Evolutionary conservation across 2,113 vertebrate species (phyloP).

Genomic region (Pachyramphus minor): DNA sequence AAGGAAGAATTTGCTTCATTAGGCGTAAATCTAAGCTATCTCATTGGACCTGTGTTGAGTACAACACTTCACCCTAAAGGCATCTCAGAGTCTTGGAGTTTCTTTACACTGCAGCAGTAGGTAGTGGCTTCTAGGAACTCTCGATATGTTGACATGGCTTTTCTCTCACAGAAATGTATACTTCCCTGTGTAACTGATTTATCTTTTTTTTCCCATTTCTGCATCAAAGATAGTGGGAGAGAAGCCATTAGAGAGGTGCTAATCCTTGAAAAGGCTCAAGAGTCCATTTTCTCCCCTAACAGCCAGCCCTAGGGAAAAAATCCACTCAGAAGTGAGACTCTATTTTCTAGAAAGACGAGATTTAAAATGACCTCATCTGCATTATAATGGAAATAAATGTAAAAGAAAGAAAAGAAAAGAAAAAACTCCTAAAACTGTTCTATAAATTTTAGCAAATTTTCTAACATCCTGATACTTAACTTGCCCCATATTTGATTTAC

Average conservation of each 20-base stretch:
- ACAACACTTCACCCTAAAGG: background rate
- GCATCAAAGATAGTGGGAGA: background rate
- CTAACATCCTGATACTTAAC: background rate
- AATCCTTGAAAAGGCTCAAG: background rate
- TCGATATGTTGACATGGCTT: background rate
- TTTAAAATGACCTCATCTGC: background rate
- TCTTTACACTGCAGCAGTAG: background rate
- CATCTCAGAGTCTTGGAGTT: background rate
- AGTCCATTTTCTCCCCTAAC: background rate
- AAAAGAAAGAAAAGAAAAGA: background rate
- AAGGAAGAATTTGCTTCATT: background rate
- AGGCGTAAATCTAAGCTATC: background rate
- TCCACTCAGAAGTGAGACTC: background rate
- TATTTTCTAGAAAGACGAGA: background rate
- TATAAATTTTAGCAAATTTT: background rate
- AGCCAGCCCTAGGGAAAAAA: background rate
- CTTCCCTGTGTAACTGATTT: background rate
- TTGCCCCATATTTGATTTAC: background rate
- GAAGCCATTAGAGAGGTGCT: background rate
- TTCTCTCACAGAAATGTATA: background rate
- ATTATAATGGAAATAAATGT: background rate
- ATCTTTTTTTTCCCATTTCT: background rate
- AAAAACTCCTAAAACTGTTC: rapidly evolving
- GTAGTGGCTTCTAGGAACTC: background rate
- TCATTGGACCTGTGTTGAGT: background rate